A percentile compares a stretch with the other conserved stretches of the same genome.
Conservation (phyloP, 2,888 invertebrate species). For the Andrena chrysosceles region DNA sequence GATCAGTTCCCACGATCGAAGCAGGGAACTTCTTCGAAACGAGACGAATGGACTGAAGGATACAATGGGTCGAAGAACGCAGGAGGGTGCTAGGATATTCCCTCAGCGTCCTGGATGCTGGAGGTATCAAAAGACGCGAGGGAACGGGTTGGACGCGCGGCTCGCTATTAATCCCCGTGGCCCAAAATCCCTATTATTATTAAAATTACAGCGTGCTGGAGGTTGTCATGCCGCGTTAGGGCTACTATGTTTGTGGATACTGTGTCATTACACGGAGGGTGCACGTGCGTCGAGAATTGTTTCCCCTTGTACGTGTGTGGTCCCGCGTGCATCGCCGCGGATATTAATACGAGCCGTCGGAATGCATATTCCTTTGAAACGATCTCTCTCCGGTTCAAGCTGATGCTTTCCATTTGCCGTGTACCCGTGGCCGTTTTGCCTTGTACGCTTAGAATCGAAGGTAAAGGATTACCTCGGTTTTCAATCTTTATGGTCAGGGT, state of each 20-base stretch:
- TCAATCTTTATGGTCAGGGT: not conserved
- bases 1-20: slow-evolving; percentile 9
- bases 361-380: slow-evolving; percentile 35
- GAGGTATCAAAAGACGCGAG: slow-evolving; percentile 47
- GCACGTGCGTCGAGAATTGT: slow-evolving; percentile 61
- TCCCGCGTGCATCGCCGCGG: slow-evolving; percentile 46
- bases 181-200: slow-evolving; percentile 76
- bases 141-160: slow-evolving; percentile 12
- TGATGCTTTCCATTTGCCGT: slow-evolving; percentile 7
- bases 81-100: slow-evolving; percentile 24
- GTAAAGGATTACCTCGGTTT: slow-evolving; percentile 23
- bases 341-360: slow-evolving; percentile 36
- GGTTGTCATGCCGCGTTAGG: slow-evolving; percentile 73
- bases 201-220: slow-evolving; percentile 72
- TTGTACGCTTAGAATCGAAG: slow-evolving; percentile 6
- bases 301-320: slow-evolving; percentile 64
- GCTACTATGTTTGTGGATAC: slow-evolving; percentile 63
- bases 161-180: slow-evolving; percentile 65
- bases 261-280: slow-evolving; percentile 67
- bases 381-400: slow-evolving; percentile 17
- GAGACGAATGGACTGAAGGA: not conserved
- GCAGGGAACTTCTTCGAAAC: not conserved
- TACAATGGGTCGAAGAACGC: slow-evolving; percentile 10
- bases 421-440: slow-evolving; percentile 12
- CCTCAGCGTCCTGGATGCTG: slow-evolving; percentile 27